A percentile compares a stretch with the other conserved stretches of the same genome.
These are phyloP conservation scores for Zaprionus ghesquierei DNA, from an alignment of 1,140 invertebrate genomes.

Conservation along the genomic window DNA sequence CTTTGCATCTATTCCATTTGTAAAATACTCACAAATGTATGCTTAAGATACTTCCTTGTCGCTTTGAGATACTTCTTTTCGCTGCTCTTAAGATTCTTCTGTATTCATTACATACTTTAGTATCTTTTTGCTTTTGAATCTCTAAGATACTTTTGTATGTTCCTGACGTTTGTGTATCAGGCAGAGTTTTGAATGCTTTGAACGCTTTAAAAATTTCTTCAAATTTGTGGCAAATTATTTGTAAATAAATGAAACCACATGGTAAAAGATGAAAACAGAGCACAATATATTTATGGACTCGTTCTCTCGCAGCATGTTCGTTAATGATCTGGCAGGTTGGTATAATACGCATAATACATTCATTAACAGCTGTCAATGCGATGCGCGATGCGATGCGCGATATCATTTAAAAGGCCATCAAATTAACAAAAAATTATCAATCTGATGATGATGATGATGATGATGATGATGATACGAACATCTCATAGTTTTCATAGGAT, in stretches of 20 bases:
- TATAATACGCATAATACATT: background rate
- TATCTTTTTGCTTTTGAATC: too few relatives aligned
- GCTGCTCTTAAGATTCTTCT: too few relatives aligned
- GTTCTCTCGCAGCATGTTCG: background rate
- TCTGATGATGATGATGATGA: background rate
- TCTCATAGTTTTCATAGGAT: conserved; percentile 5
- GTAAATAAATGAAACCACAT: background rate
- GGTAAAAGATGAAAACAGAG: background rate
- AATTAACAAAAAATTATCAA: conserved; percentile 2
- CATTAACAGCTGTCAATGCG: conserved; percentile 3
- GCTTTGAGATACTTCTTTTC: too few relatives aligned
- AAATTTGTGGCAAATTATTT: too few relatives aligned
- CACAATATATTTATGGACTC: background rate
- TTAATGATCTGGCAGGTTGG: background rate
- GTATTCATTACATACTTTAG: too few relatives aligned
- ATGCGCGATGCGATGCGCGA: background rate
- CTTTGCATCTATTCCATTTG: too few relatives aligned
- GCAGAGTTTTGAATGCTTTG: too few relatives aligned
- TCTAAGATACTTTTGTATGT: too few relatives aligned
- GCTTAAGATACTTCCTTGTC: too few relatives aligned
- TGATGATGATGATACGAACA: background rate
- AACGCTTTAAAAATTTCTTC: too few relatives aligned
- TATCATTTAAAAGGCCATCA: conserved; percentile 4
- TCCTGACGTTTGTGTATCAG: too few relatives aligned
- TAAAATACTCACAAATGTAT: too few relatives aligned